These are phyloP conservation scores for Scaptomyza flava DNA, from an alignment of 2,888 invertebrate genomes.

Conservation along the genomic window DNA sequence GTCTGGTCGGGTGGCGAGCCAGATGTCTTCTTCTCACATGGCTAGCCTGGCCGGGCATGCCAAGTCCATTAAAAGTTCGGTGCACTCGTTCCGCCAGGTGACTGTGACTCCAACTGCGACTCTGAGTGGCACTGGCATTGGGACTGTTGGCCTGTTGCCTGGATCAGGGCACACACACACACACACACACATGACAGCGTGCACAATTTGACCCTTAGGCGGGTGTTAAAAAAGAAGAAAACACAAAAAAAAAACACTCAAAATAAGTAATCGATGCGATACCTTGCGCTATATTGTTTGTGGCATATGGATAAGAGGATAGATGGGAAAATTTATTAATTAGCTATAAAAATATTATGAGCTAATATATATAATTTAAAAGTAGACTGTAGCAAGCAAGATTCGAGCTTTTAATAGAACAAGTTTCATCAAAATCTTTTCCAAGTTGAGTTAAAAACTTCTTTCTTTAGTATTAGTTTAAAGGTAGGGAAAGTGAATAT, in stretches of 20 bases:
- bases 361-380: no score
- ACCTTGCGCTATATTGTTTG: rapidly evolving
- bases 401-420: no score
- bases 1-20: slow-evolving; percentile 20
- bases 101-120: slow-evolving; percentile 15
- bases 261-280: slow-evolving; percentile 37
- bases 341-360: no score
- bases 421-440: no score
- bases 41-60: slow-evolving; percentile 51
- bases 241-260: slow-evolving; percentile 21
- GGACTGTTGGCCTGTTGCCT: slow-evolving; percentile 28
- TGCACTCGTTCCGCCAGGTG: slow-evolving; percentile 68
- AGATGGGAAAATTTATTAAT: no score
- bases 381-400: no score
- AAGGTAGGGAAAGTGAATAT: no score
- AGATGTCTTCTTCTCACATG: slow-evolving; percentile 75
- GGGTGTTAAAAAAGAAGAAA: slow-evolving; percentile 39
- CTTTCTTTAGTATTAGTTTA: no score
- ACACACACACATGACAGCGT: slow-evolving; percentile 68
- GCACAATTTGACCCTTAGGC: slow-evolving; percentile 68
- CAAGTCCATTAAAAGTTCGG: slow-evolving; percentile 76
- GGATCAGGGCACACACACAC: slow-evolving; percentile 58
- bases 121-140: slow-evolving; percentile 16
- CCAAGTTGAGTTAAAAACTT: no score
- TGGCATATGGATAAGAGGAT: slow-evolving; percentile 22